Percentiles rank a stretch among this genome's conserved stretches.
phyloP scores from a whole-genome alignment of 2,797 vertebrate genomes.

The Sebastes trivittatus region DNA sequence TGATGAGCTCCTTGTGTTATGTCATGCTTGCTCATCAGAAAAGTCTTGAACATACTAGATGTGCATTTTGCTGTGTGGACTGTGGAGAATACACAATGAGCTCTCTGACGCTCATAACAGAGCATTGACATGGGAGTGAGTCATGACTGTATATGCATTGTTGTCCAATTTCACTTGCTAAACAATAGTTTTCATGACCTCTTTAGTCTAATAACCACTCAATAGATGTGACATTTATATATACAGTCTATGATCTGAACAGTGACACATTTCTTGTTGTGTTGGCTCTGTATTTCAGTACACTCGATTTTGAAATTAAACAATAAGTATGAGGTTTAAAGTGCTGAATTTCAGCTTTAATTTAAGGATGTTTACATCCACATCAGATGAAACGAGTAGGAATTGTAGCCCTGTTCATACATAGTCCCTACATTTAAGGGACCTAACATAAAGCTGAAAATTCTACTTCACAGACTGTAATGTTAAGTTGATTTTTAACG shows the following conservation, averaged over 20 bases:
- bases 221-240: background rate
- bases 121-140: conserved; percentile 24
- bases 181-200: conserved; percentile 35
- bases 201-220: background rate
- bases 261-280: background rate
- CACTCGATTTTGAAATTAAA: background rate
- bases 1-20: conserved; percentile 20
- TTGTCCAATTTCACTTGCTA: background rate
- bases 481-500: background rate
- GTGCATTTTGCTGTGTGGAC: background rate
- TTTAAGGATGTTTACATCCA: background rate
- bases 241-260: background rate
- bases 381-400: background rate
- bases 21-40: conserved; percentile 40
- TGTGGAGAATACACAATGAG: conserved; percentile 40
- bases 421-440: background rate
- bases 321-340: background rate
- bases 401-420: background rate
- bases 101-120: conserved; percentile 2
- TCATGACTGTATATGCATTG: conserved; percentile 29
- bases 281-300: background rate
- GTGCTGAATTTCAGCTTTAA: background rate
- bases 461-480: background rate
- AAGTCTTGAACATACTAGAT: conserved; percentile 28
- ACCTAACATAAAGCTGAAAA: background rate